Conservation (phyloP, 2,888 invertebrate species). For the Aspidiotus destructor region DNA sequence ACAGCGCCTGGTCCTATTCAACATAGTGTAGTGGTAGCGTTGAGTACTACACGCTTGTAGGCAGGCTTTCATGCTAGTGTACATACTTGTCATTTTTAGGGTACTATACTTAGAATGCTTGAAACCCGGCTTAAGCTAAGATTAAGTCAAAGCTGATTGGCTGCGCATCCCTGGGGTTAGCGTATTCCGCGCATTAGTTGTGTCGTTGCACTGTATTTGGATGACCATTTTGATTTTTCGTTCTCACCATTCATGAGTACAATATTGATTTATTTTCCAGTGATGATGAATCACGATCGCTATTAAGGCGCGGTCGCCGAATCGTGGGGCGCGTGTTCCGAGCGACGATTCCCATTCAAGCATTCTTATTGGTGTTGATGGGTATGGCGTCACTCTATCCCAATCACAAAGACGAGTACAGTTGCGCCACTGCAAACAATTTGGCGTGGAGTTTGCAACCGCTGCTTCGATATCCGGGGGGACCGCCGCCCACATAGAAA, state of each 20-base stretch:
- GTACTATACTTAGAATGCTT: too few relatives aligned
- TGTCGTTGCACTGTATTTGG: too few relatives aligned
- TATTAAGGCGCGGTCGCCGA: conserved; percentile 63
- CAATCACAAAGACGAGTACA: conserved; percentile 73
- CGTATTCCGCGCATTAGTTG: too few relatives aligned
- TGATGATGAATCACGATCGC: conserved; percentile 47
- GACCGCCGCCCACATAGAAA: conserved; percentile 78
- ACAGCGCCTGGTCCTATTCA: too few relatives aligned
- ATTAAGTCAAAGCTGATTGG: too few relatives aligned
- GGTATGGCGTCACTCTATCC: conserved; percentile 89
- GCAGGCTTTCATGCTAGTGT: too few relatives aligned
- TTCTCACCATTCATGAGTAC: neutral
- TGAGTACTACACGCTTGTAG: too few relatives aligned
- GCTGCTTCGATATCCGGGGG: conserved; percentile 80
- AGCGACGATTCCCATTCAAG: conserved; percentile 88
- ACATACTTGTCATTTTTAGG: too few relatives aligned
- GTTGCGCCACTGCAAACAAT: conserved; percentile 73
- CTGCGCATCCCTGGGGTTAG: too few relatives aligned
- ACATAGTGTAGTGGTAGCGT: too few relatives aligned
- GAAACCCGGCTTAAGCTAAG: too few relatives aligned
- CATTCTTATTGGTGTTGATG: conserved; percentile 80
- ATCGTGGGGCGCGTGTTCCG: conserved; percentile 83
- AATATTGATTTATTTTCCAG: conserved; percentile 35
- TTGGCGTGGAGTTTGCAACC: conserved; percentile 77
- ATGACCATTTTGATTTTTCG: conserved; percentile 3